Percentiles rank a stretch among this genome's conserved stretches.
Conservation (phyloP, 2,797 vertebrate species). For the Spondyliosoma cantharus region DNA sequence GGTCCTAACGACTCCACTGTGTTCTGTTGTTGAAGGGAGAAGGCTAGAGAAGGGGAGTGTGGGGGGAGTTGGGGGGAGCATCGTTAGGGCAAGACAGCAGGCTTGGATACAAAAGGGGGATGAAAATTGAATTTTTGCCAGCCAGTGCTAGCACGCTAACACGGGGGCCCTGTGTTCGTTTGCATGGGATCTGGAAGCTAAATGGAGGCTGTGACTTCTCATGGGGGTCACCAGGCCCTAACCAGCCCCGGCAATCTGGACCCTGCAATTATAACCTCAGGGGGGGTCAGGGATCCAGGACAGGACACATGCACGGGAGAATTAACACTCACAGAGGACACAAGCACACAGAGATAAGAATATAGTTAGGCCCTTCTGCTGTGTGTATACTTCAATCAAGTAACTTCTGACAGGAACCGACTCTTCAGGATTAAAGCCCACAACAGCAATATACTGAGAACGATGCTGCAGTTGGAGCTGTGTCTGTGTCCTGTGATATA, state of each 20-base stretch:
- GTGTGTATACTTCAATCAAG: background rate
- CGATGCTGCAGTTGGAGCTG: too few relatives aligned
- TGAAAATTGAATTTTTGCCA: constrained; percentile 98
- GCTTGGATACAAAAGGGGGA: constrained; percentile 93
- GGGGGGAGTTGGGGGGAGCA: constrained; percentile 73
- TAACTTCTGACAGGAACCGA: background rate
- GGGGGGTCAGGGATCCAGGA: constrained; percentile 77
- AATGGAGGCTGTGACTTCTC: constrained; percentile 88
- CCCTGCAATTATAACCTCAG: constrained; percentile 82
- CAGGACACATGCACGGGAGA: constrained; percentile 58
- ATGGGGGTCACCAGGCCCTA: constrained; percentile 74
- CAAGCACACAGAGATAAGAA: constrained; percentile 32
- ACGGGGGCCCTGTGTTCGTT: constrained; percentile 90
- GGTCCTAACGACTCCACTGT: constrained; percentile 99
- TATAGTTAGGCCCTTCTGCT: constrained; percentile 10
- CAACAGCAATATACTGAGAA: background rate
- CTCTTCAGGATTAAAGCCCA: background rate
- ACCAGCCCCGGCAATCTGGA: constrained; percentile 82
- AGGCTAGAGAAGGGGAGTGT: constrained; percentile 55
- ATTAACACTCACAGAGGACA: constrained; percentile 47
- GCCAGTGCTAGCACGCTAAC: constrained; percentile 91
- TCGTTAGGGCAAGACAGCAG: constrained; percentile 97
- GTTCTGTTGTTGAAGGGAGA: constrained; percentile 98
- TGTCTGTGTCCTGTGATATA: too few relatives aligned
- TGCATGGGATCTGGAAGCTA: constrained; percentile 89